phyloP scores from a whole-genome alignment of 2,113 vertebrate species.

The Cochlearius cochlearius region DNA sequence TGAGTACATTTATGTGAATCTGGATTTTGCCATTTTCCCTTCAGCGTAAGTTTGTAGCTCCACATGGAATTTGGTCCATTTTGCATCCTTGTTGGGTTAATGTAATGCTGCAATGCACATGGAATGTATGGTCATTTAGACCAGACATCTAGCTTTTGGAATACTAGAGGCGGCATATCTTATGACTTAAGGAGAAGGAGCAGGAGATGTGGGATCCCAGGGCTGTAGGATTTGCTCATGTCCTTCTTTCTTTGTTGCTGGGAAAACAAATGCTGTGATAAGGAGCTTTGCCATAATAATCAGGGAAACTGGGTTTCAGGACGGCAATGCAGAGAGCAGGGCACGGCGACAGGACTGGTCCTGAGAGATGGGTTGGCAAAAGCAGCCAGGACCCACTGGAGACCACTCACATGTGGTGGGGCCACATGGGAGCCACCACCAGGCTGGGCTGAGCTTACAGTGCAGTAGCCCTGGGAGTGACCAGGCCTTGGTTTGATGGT shows the following conservation, averaged over 20 bases:
- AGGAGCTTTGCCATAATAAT: not conserved
- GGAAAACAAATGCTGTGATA: not conserved
- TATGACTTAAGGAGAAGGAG: not conserved
- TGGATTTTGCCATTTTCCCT: not conserved
- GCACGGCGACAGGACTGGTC: not conserved
- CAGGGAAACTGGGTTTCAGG: not conserved
- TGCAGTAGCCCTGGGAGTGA: not conserved
- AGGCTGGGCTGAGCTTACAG: not conserved
- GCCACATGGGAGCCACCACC: not conserved
- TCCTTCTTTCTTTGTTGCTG: not conserved
- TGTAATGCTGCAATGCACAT: not conserved
- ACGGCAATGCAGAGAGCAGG: not conserved
- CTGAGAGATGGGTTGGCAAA: not conserved
- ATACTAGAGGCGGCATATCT: not conserved
- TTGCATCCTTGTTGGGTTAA: not conserved
- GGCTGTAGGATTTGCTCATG: not conserved
- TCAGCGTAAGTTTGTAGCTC: not conserved
- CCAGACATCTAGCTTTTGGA: not conserved
- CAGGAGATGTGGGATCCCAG: not conserved
- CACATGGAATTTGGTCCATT: not conserved
- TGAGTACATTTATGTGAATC: not conserved
- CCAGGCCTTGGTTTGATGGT: not conserved
- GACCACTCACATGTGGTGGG: rapidly evolving
- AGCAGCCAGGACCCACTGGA: not conserved
- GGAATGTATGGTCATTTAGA: not conserved